Evolutionary conservation across 2,797 vertebrate species (phyloP).

Genomic region (Darevskia mixta): DNA sequence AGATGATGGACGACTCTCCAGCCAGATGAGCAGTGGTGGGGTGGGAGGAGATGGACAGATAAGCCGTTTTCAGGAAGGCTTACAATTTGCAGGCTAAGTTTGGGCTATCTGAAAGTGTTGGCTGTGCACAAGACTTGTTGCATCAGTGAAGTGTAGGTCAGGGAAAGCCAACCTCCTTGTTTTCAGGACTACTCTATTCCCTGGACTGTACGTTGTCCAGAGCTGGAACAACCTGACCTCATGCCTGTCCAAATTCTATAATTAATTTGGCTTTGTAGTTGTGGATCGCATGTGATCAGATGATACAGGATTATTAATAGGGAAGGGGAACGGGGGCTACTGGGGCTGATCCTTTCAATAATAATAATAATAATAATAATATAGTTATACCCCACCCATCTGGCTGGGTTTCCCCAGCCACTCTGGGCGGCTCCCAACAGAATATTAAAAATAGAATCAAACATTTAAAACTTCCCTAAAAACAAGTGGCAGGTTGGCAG

Average conservation of each 20-base stretch:
- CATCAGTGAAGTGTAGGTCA: background rate
- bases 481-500: background rate
- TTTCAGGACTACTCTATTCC: background rate
- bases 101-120: background rate
- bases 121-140: slow-evolving; percentile 1
- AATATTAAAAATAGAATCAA: too few species aligned
- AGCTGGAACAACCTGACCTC: background rate
- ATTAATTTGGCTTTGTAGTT: slow-evolving; percentile 5
- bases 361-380: too few species aligned
- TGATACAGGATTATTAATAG: slow-evolving; percentile 2
- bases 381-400: too few species aligned
- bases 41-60: background rate
- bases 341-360: background rate
- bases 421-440: too few species aligned
- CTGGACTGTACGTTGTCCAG: background rate
- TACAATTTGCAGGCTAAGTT: background rate
- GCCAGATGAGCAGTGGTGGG: background rate
- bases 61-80: slow-evolving; percentile 9
- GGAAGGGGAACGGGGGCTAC: background rate
- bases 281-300: background rate
- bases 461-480: too few species aligned
- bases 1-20: slow-evolving; percentile 14
- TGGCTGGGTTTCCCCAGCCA: too few species aligned
- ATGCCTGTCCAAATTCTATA: slow-evolving; percentile 1
- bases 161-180: background rate